Percentiles rank a stretch among this genome's conserved stretches.
Evolutionary conservation across 2,113 vertebrate genomes (phyloP).

Genomic region (Passer domesticus): DNA sequence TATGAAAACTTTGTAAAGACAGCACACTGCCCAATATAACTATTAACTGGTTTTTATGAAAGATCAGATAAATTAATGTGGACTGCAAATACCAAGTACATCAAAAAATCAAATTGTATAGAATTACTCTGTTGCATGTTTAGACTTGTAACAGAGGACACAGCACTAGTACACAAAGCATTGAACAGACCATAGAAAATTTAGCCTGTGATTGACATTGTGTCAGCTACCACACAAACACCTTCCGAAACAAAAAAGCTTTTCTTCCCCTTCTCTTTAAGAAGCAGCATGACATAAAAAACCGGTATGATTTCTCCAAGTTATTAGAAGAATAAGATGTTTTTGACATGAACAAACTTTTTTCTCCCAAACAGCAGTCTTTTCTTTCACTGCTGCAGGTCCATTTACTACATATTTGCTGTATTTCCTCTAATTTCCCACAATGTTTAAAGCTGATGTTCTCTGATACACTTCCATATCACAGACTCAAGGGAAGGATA

Average conservation of each 20-base stretch:
- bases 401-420: not conserved
- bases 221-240: not conserved
- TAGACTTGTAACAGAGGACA: not conserved
- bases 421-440: not conserved
- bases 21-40: not conserved
- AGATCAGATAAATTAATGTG: not conserved
- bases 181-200: not conserved
- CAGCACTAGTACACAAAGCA: not conserved
- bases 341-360: not conserved
- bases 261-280: not conserved
- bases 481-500: not conserved
- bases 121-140: not conserved
- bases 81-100: not conserved
- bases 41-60: not conserved
- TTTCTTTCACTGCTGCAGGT: not conserved
- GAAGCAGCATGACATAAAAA: not conserved
- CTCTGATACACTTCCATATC: not conserved
- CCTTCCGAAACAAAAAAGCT: not conserved
- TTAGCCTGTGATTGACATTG: not conserved
- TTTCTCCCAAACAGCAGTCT: not conserved
- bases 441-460: not conserved
- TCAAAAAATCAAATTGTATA: not conserved
- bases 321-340: not conserved
- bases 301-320: not conserved
- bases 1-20: not conserved